Evolutionary conservation across 1,140 invertebrate genomes (phyloP).

Genomic region (Lordiphosa stackelbergi): DNA sequence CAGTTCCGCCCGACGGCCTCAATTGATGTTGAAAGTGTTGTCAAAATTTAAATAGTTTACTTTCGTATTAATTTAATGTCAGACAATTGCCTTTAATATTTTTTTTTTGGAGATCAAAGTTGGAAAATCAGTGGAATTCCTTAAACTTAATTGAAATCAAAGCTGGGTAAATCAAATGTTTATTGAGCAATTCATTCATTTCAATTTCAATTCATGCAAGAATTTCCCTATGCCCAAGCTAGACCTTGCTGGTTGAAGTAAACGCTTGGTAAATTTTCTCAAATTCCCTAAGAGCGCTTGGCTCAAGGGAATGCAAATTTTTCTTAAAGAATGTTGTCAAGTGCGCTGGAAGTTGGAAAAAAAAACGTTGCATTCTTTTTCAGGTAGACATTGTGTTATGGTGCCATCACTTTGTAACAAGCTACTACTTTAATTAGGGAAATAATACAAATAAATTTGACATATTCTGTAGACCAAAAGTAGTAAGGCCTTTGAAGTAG

Average conservation of each 20-base stretch:
- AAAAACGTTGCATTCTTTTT: too few relatives aligned
- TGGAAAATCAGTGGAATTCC: slow-evolving; percentile 22
- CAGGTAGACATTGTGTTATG: too few relatives aligned
- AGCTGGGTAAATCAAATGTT: slow-evolving; percentile 48
- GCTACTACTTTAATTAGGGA: too few relatives aligned
- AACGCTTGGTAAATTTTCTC: slow-evolving; percentile 11
- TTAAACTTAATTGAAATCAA: slow-evolving; percentile 22
- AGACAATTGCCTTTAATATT: slow-evolving; percentile 1
- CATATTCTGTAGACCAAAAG: too few relatives aligned
- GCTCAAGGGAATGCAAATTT: neutral
- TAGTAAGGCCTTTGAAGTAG: too few relatives aligned
- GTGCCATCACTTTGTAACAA: too few relatives aligned
- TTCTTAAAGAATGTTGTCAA: neutral
- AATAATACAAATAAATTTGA: too few relatives aligned
- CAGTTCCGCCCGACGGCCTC: slow-evolving; percentile 1
- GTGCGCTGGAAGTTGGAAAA: too few relatives aligned
- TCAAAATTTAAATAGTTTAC: slow-evolving; percentile 11
- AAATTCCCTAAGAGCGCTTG: slow-evolving; percentile 30
- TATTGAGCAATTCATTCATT: slow-evolving; percentile 47
- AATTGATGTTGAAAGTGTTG: slow-evolving; percentile 7
- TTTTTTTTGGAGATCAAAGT: slow-evolving; percentile 31
- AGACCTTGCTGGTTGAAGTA: slow-evolving; percentile 1
- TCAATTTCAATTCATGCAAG: slow-evolving; percentile 7
- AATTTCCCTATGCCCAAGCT: neutral
- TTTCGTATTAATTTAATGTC: neutral